Base-by-base conservation (phyloP, 2,888 invertebrate genomes). In the Drosophila ezoana region DNA sequence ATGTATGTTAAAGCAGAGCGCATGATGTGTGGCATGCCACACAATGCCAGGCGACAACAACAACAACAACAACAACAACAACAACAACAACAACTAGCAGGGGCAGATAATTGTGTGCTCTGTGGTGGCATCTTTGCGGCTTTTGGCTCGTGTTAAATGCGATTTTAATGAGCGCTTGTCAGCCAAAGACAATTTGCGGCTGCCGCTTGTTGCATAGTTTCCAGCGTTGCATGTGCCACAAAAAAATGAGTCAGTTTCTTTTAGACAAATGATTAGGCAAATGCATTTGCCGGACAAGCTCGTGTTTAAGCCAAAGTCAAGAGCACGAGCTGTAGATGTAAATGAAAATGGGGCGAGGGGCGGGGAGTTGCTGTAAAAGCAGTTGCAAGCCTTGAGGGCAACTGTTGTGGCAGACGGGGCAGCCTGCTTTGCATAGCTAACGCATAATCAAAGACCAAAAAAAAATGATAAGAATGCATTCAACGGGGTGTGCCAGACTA, bases 401-500 rank as follows among this genome's bases (percentile, higher is more conserved):
- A 37, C 6, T 13, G 18, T 23, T 4, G 10, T 10, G 32, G 32
- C 56, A 33, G 11, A 13, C 16, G 9, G n/a, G n/a, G n/a, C 16
- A 18, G 45, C 16, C 59, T 62, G 45, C 59, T 76, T 72, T 76
- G 80, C 76, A 79, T 80, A 74, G 75, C 71, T 52, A 48, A 83
- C 74, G 87, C 87, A 87, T 87, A 82, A 85, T 81, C 88, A 87
- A 87, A 81, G 79, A 71, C 56, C 67, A 67, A 64, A 83, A 76
- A 65, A 76, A 67, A 66, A 73, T 0, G 2, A 0, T 8, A 28
- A 8, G 28, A 28, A 8, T 28, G 28, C 28, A 28, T 8, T 8
- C 28, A 28, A 8, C 28, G 28, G 28, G 8, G 8, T 8, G 28
- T 28, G 28, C 28, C 8, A 8, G 8, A 28, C 28, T 28, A 6